These are phyloP conservation scores for Philonicus albiceps DNA, from an alignment of 2,888 invertebrate genomes.

Conservation along the genomic window DNA sequence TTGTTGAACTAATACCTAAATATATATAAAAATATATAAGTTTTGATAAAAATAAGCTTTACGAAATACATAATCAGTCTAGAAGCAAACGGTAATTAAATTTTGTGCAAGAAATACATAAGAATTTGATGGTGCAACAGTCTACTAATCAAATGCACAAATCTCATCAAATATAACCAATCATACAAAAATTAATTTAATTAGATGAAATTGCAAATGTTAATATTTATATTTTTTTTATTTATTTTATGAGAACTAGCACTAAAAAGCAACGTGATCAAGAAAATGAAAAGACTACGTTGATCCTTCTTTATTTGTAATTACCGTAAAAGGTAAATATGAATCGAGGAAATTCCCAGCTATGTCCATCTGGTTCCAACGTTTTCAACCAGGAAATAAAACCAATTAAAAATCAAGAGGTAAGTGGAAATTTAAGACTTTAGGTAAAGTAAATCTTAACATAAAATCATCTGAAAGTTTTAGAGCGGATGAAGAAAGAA, in stretches of 20 bases:
- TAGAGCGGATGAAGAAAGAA: conserved; percentile 20
- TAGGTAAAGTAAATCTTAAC: conserved; percentile 38
- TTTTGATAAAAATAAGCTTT: background rate
- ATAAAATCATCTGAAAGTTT: conserved; percentile 28
- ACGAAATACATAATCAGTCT: background rate
- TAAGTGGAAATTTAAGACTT: conserved; percentile 42
- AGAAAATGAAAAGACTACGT: conserved; percentile 28
- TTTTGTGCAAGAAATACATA: background rate
- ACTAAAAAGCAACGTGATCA: conserved; percentile 15
- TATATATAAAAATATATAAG: background rate
- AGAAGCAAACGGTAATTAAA: background rate
- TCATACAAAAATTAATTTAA: background rate
- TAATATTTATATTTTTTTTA: background rate
- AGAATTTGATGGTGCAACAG: background rate
- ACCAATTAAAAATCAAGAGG: conserved; percentile 42
- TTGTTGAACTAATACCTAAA: background rate
- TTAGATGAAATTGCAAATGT: background rate
- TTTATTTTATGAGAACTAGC: background rate
- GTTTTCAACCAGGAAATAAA: conserved; percentile 45
- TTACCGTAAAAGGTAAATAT: conserved; percentile 53
- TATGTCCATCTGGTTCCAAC: conserved; percentile 60
- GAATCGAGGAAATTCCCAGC: conserved; percentile 54
- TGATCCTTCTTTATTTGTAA: conserved; percentile 44
- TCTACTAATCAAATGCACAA: background rate
- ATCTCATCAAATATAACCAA: background rate